Percentiles rank a stretch among this genome's conserved stretches.
phyloP scores from a whole-genome alignment of 2,888 invertebrate genomes.

The Dicyrtomina minuta region DNA sequence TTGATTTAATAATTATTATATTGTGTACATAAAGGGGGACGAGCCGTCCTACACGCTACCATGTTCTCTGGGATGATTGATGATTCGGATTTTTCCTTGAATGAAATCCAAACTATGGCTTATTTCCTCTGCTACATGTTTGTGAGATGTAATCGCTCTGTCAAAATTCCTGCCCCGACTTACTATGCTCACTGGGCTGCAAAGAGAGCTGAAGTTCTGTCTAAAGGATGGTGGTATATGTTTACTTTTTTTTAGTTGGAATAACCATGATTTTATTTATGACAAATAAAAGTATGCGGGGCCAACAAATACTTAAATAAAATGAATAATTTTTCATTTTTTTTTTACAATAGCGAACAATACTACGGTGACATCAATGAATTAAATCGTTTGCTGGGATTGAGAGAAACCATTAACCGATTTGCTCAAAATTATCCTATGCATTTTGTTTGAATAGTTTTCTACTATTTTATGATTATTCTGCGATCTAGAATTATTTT shows the following conservation, averaged over 20 bases:
- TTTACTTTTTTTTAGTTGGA: too few relatives aligned
- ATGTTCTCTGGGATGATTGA: constrained; percentile 80
- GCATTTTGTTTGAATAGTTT: constrained; percentile 28
- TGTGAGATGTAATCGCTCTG: constrained; percentile 71
- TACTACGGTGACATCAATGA: background rate
- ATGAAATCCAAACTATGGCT: constrained; percentile 75
- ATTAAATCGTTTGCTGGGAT: background rate
- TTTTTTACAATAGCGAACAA: too few relatives aligned
- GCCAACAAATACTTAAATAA: too few relatives aligned
- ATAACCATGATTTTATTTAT: too few relatives aligned
- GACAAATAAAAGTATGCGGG: too few relatives aligned
- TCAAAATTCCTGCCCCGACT: constrained; percentile 51
- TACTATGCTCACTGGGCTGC: constrained; percentile 43
- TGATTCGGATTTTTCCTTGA: constrained; percentile 68
- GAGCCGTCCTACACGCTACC: constrained; percentile 62
- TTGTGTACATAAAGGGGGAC: constrained; percentile 57
- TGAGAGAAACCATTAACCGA: background rate
- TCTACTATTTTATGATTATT: too few relatives aligned
- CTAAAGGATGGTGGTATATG: constrained; percentile 33
- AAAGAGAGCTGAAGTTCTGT: constrained; percentile 29
- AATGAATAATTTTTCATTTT: too few relatives aligned
- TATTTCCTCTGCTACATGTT: constrained; percentile 84
- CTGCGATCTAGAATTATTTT: too few relatives aligned
- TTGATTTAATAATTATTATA: background rate
- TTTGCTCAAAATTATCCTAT: constrained; percentile 14